Percentiles rank a stretch among this genome's conserved stretches.
phyloP scores from a whole-genome alignment of 2,888 invertebrate genomes.

The Acanthosepion esculentum region DNA sequence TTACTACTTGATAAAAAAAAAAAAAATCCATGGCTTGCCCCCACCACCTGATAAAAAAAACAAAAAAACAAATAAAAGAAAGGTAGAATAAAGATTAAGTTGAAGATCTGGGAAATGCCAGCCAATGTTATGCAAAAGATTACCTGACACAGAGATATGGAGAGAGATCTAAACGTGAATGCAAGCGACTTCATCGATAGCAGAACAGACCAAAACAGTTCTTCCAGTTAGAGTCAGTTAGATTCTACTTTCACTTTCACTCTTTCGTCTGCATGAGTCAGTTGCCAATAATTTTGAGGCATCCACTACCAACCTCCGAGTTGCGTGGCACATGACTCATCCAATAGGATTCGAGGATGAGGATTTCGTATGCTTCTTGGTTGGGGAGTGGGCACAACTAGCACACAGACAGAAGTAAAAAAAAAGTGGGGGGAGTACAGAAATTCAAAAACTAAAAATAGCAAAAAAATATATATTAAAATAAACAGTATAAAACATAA shows the following conservation, averaged over 20 bases:
- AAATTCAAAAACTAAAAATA: neutral
- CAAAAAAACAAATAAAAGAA: neutral
- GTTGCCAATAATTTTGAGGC: conserved; percentile 33
- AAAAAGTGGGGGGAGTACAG: neutral
- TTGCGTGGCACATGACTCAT: conserved; percentile 33
- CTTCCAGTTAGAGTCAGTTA: neutral
- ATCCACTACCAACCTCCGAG: neutral
- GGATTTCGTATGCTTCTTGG: neutral
- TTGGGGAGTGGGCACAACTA: neutral
- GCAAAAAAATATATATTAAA: neutral
- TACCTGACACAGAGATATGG: neutral
- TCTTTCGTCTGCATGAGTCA: neutral
- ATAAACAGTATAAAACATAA: no score
- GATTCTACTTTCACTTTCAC: neutral
- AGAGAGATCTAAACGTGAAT: neutral
- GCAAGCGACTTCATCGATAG: neutral
- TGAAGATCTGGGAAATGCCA: conserved; percentile 20
- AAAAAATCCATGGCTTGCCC: neutral
- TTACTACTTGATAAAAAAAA: conserved; percentile 15
- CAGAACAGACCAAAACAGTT: conserved; percentile 33
- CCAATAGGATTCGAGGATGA: conserved; percentile 9
- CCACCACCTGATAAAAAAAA: neutral
- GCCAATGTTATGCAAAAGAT: neutral
- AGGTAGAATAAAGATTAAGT: neutral
- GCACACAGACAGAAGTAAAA: neutral